Conservation (phyloP, 2,113 vertebrate species). For the Semnopithecus entellus region DNA sequence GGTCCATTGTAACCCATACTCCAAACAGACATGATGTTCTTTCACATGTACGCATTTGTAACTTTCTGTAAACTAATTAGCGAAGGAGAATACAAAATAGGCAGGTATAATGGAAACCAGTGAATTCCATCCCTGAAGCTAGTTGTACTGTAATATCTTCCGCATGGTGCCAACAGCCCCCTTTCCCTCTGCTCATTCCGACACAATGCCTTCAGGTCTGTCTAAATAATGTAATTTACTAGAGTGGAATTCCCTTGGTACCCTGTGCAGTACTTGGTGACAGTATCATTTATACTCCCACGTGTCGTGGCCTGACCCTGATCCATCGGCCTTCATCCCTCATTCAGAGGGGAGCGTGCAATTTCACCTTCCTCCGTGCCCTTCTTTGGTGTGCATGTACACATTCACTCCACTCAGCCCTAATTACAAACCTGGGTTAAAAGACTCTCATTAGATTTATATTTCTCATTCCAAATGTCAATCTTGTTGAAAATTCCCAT, state of each 20-base stretch:
- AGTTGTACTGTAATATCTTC: constrained; percentile 79
- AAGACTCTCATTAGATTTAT: constrained; percentile 85
- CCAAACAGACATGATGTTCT: neutral
- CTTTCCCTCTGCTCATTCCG: constrained; percentile 82
- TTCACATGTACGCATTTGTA: constrained; percentile 34
- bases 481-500: constrained; percentile 84
- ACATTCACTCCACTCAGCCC: constrained; percentile 84
- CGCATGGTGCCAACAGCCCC: constrained; percentile 83
- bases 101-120: constrained; percentile 58
- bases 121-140: constrained; percentile 77
- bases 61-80: constrained; percentile 56
- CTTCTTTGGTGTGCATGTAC: constrained; percentile 75
- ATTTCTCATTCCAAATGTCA: constrained; percentile 83
- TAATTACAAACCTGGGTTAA: constrained; percentile 86
- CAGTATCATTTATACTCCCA: constrained; percentile 88
- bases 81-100: neutral
- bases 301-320: constrained; percentile 85
- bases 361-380: constrained; percentile 86
- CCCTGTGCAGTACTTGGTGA: constrained; percentile 86
- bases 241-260: constrained; percentile 87
- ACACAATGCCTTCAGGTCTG: constrained; percentile 88
- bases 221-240: constrained; percentile 90
- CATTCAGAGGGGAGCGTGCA: constrained; percentile 79
- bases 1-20: neutral
- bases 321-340: constrained; percentile 85